Conservation (phyloP, 2,113 vertebrate species). For the Scomber japonicus region DNA sequence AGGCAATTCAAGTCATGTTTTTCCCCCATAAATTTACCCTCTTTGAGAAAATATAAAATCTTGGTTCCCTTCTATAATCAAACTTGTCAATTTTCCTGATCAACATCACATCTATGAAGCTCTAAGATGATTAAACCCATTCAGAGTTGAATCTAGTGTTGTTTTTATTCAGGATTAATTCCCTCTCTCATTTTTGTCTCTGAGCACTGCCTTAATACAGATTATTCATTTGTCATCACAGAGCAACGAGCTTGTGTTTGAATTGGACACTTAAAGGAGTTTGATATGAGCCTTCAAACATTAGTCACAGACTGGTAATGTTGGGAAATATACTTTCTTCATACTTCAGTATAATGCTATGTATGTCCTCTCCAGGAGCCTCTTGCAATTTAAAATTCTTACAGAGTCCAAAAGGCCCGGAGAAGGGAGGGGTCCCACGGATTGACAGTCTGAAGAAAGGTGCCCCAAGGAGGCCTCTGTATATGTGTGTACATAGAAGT, state of each 20-base stretch:
- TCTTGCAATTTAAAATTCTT: constrained; percentile 42
- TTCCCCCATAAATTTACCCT: background rate
- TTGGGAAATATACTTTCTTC: constrained; percentile 47
- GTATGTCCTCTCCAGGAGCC: constrained; percentile 43
- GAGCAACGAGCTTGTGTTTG: constrained; percentile 56
- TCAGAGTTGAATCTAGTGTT: background rate
- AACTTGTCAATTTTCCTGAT: background rate
- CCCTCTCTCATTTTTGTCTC: constrained; percentile 10
- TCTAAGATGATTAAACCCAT: background rate
- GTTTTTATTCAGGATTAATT: constrained; percentile 23
- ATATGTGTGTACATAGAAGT: constrained; percentile 27
- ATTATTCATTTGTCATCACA: constrained; percentile 50
- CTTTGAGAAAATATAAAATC: background rate
- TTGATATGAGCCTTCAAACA: constrained; percentile 46
- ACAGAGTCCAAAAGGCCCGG: constrained; percentile 21
- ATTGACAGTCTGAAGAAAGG: constrained; percentile 62
- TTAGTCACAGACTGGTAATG: constrained; percentile 67
- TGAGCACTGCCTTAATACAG: constrained; percentile 23
- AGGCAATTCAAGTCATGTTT: background rate
- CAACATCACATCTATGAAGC: background rate
- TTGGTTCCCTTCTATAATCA: background rate
- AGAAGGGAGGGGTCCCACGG: constrained; percentile 31
- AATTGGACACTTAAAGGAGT: constrained; percentile 45
- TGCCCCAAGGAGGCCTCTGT: constrained; percentile 56
- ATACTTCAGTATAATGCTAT: background rate